Evolutionary conservation across 2,113 vertebrate species (phyloP).

Genomic region (Sinosuthora webbiana): DNA sequence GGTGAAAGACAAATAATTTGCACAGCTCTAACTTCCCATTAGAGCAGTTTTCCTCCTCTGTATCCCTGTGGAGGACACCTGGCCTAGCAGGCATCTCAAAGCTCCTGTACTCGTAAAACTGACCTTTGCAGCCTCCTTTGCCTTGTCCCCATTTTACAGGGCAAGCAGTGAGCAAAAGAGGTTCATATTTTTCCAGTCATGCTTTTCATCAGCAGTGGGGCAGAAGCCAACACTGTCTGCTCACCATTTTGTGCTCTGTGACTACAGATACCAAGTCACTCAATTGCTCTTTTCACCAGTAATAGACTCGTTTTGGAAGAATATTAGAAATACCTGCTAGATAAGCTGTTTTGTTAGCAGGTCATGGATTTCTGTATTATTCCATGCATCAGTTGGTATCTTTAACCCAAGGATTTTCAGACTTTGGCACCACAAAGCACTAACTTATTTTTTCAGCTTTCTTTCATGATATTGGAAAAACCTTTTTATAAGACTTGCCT

Average conservation of each 20-base stretch:
- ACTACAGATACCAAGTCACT: background rate
- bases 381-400: background rate
- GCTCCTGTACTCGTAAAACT: background rate
- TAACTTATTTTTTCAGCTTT: conserved; percentile 8
- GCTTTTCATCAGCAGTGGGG: background rate
- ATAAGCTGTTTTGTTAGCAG: background rate
- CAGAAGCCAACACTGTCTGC: background rate
- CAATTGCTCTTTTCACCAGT: background rate
- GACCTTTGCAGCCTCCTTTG: background rate
- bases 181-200: background rate
- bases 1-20: background rate
- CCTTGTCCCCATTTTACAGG: background rate
- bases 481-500: background rate
- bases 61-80: background rate
- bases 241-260: background rate
- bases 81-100: background rate
- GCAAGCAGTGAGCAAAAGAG: background rate
- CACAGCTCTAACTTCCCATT: background rate
- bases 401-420: conserved; percentile 5
- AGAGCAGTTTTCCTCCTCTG: background rate
- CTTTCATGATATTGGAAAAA: conserved; percentile 17
- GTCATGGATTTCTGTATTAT: background rate
- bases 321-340: background rate
- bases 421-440: background rate
- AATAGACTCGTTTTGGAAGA: background rate